Evolutionary conservation across 2,113 vertebrate genomes (phyloP).

Genomic region (Sinocyclocheilus rhinocerous): DNA sequence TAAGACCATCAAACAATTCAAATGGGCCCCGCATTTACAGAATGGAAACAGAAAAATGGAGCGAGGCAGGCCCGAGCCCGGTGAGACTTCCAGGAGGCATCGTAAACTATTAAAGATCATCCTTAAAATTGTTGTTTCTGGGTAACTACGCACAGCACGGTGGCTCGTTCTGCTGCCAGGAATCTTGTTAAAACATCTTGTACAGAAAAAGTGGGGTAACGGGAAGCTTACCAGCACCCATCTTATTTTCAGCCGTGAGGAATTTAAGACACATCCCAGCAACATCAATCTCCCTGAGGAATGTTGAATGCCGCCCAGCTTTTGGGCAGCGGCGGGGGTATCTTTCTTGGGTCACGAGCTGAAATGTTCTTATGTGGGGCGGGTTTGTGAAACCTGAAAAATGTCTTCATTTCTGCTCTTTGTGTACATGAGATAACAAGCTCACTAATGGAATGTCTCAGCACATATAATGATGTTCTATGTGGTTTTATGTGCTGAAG

Average conservation of each 20-base stretch:
- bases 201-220: background rate
- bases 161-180: background rate
- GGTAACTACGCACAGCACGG: background rate
- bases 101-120: constrained; percentile 12
- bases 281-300: constrained; percentile 39
- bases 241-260: constrained; percentile 9
- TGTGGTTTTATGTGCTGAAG: constrained; percentile 26
- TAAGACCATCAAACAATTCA: constrained; percentile 47
- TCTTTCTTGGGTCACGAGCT: constrained; percentile 35
- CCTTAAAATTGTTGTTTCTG: constrained; percentile 13
- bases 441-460: constrained; percentile 52
- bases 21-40: constrained; percentile 6
- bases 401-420: constrained; percentile 45
- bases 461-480: constrained; percentile 45
- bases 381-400: constrained; percentile 48
- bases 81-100: background rate
- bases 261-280: constrained; percentile 42
- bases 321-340: constrained; percentile 11
- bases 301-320: constrained; percentile 39
- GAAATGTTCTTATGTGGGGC: background rate
- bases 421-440: constrained; percentile 39
- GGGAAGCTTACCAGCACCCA: background rate
- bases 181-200: constrained; percentile 4
- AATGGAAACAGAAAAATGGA: constrained; percentile 1
- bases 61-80: background rate